Evolutionary conservation across 2,797 vertebrate genomes (phyloP).

Genomic region (Notolabrus celidotus): DNA sequence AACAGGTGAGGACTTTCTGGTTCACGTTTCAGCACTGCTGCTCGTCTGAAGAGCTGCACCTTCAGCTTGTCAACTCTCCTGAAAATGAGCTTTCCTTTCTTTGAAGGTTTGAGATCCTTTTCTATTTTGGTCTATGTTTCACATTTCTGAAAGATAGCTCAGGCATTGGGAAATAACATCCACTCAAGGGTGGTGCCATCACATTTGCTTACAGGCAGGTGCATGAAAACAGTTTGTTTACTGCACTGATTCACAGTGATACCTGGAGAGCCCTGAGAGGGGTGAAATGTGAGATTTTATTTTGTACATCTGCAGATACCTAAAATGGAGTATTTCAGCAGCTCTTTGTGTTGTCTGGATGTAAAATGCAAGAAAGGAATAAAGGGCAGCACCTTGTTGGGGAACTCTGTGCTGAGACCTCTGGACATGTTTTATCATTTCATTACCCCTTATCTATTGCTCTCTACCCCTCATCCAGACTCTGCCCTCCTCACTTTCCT

Average conservation of each 20-base stretch:
- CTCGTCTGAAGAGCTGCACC: constrained; percentile 22
- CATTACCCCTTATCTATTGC: constrained; percentile 37
- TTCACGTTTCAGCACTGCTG: constrained; percentile 17
- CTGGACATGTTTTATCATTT: constrained; percentile 54
- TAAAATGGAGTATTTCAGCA: not conserved
- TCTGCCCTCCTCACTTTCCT: constrained; percentile 39
- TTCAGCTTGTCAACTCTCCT: constrained; percentile 6
- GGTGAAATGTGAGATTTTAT: not conserved
- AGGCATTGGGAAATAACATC: constrained; percentile 45
- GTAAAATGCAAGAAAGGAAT: constrained; percentile 46
- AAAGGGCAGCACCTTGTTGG: constrained; percentile 37
- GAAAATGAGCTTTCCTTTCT: constrained; percentile 20
- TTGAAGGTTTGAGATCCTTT: constrained; percentile 11
- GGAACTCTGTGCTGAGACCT: constrained; percentile 31
- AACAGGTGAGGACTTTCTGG: constrained; percentile 38
- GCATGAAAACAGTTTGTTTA: constrained; percentile 29
- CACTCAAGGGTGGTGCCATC: constrained; percentile 45
- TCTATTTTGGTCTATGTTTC: not conserved
- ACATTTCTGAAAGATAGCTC: constrained; percentile 20
- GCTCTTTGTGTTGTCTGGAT: constrained; percentile 14
- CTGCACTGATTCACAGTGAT: constrained; percentile 27
- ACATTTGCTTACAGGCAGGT: constrained; percentile 40
- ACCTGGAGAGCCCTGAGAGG: constrained; percentile 21
- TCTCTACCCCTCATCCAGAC: not conserved
- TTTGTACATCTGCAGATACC: constrained; percentile 11